A percentile compares a stretch with the other conserved stretches of the same genome.
These are phyloP conservation scores for Drosophila rufa DNA, from an alignment of 1,140 invertebrate species.

Conservation along the genomic window DNA sequence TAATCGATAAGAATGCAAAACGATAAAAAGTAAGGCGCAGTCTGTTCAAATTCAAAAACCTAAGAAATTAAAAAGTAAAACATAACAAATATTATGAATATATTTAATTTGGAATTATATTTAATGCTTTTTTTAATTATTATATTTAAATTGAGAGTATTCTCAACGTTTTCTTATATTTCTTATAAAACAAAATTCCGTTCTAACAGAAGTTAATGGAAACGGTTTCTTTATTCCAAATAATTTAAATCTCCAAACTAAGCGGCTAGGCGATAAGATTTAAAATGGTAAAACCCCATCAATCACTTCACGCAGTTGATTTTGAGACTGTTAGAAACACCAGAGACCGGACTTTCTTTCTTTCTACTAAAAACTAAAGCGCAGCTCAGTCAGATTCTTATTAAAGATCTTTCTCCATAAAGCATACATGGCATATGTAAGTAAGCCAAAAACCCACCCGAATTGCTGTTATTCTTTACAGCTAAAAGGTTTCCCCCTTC, in stretches of 20 bases:
- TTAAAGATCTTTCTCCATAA: conserved; percentile 58
- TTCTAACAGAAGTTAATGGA: neutral
- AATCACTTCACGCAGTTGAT: conserved; percentile 13
- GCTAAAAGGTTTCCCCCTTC: conserved; percentile 40
- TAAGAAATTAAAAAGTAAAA: neutral
- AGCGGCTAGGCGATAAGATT: neutral
- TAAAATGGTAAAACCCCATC: conserved; percentile 6
- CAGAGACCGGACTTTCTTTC: conserved; percentile 34
- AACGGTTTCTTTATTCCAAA: neutral
- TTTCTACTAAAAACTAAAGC: conserved; percentile 39
- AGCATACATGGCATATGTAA: conserved; percentile 34
- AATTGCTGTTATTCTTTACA: conserved; percentile 47
- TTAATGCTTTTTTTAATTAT: too few relatives aligned
- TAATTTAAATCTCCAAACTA: neutral
- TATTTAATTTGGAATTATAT: neutral
- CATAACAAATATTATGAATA: neutral
- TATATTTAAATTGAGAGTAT: too few relatives aligned
- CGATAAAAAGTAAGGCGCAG: neutral
- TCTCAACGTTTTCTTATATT: too few relatives aligned
- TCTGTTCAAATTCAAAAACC: neutral
- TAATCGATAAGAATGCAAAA: neutral
- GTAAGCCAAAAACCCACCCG: conserved; percentile 46
- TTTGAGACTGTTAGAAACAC: conserved; percentile 9
- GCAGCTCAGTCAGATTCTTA: conserved; percentile 40
- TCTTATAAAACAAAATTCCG: neutral